Evolutionary conservation across 2,797 vertebrate genomes (phyloP).

Genomic region (Epinephelus coioides): DNA sequence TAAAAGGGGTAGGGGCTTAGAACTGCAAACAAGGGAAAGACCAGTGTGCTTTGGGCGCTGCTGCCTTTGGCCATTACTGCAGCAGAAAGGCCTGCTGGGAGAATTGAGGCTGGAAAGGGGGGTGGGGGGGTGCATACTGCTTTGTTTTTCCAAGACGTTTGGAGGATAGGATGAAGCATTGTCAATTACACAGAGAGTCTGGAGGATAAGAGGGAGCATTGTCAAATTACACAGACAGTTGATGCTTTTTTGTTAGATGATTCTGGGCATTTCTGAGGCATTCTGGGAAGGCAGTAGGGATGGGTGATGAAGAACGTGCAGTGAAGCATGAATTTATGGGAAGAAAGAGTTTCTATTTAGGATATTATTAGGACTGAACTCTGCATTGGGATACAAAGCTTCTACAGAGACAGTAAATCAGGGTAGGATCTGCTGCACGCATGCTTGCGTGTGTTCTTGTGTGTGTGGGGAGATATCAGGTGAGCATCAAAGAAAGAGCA

Average conservation of each 20-base stretch:
- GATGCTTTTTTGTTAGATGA: slow-evolving; percentile 7
- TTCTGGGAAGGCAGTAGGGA: slow-evolving; percentile 16
- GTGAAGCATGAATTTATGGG: slow-evolving; percentile 18
- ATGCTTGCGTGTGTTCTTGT: slow-evolving; percentile 4
- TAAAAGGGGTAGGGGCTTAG: background rate
- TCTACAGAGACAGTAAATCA: slow-evolving; percentile 12
- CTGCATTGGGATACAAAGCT: slow-evolving; percentile 15
- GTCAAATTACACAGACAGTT: slow-evolving; percentile 1
- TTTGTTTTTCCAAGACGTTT: slow-evolving; percentile 32
- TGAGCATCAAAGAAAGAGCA: slow-evolving; percentile 68
- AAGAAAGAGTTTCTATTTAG: slow-evolving; percentile 19
- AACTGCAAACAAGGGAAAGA: slow-evolving; percentile 10
- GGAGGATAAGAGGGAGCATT: slow-evolving; percentile 6
- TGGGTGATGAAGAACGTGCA: slow-evolving; percentile 16
- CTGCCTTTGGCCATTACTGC: slow-evolving; percentile 33
- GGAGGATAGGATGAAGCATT: slow-evolving; percentile 12
- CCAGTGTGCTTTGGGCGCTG: background rate
- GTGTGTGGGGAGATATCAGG: slow-evolving; percentile 57
- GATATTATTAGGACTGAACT: slow-evolving; percentile 27
- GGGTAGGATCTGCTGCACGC: slow-evolving; percentile 4
- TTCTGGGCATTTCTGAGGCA: slow-evolving; percentile 16
- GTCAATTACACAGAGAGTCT: slow-evolving; percentile 9
- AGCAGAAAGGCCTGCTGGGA: slow-evolving; percentile 38
- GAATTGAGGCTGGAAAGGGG: slow-evolving; percentile 21
- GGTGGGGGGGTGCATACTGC: slow-evolving; percentile 1